These are phyloP conservation scores for Galemys pyrenaicus DNA, from an alignment of 2,113 vertebrate genomes.

Conservation along the genomic window DNA sequence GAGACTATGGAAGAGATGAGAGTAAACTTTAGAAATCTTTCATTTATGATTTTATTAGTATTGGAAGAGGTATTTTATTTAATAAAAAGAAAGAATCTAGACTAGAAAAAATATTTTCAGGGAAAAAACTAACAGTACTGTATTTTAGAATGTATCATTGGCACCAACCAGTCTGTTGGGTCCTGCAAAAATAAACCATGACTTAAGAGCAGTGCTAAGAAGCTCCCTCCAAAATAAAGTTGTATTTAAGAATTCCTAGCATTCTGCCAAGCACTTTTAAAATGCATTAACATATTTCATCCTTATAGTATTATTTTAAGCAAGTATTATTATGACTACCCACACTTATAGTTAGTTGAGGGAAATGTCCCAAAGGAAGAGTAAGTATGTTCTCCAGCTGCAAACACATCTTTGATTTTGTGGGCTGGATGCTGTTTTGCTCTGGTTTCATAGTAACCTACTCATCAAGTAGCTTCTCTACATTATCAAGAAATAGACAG, in stretches of 20 bases:
- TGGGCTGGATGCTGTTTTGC: background rate
- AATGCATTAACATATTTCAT: background rate
- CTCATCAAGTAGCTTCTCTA: background rate
- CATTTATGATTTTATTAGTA: background rate
- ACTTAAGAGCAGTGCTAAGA: background rate
- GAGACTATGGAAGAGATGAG: background rate
- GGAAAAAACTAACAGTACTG: constrained; percentile 33
- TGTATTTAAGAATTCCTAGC: background rate
- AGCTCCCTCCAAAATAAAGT: background rate
- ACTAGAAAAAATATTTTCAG: constrained; percentile 18
- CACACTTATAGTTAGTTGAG: background rate
- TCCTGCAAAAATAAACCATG: background rate
- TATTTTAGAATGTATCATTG: background rate
- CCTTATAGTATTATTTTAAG: background rate
- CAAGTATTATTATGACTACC: background rate
- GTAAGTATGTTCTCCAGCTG: background rate
- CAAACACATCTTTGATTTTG: background rate
- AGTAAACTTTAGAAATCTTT: background rate
- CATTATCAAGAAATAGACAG: background rate
- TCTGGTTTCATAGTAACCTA: background rate
- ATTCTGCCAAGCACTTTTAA: background rate
- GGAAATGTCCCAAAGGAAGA: background rate
- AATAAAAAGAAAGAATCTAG: background rate
- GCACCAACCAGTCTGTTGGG: background rate
- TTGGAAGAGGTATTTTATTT: background rate